Evolutionary conservation across 1,140 invertebrate genomes (phyloP), one percentile per base, ranked within the genome.

Genomic region (Aphelinus certus): DNA sequence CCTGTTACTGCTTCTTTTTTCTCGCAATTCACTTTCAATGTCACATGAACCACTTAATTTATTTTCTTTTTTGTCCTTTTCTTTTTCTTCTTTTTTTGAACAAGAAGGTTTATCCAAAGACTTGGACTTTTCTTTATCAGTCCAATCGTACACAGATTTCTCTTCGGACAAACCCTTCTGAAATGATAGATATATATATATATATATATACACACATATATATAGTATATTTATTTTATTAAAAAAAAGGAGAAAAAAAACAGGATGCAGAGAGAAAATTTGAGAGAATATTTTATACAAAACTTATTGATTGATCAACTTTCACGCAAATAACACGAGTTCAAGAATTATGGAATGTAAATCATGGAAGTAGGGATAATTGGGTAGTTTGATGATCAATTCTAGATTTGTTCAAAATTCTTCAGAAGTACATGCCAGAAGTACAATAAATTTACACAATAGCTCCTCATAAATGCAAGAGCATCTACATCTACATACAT

Each of bases 111-210:
- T 88, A 75, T 88, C 86, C 74, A 86, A 75, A 7, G 84, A 84
- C 78, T 86, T 84, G 76, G 86, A 82, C 80, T 88, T 81, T 79
- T 87, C 82, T 81, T 88, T 83, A 78, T 71, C 84, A 63, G 82
- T 81, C 86, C 87, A 88, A 73, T 86, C 86, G 71, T 83, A 87
- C 3, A 79, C 68, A 56, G 83, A 76, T 56, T 83, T 82, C 60
- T 86, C 84, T 70, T 83, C 83, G 5, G 77, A 83, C 70, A 86
- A 87, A 64, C 82, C 78, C 82, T 86, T 83, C 81, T 86, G 83
- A 64, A 80, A 73, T 62, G 10, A 72, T 47, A 65, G 77, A 78
- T 46, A 57, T 64, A 43, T 60, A 63, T 69, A 73, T 69, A 58
- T 65, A 70, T 58, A 5, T 71, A 62, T 76, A 26, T 45, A 53